These are phyloP conservation scores for Drosophila lini DNA, from an alignment of 1,140 invertebrate species.

Conservation along the genomic window DNA sequence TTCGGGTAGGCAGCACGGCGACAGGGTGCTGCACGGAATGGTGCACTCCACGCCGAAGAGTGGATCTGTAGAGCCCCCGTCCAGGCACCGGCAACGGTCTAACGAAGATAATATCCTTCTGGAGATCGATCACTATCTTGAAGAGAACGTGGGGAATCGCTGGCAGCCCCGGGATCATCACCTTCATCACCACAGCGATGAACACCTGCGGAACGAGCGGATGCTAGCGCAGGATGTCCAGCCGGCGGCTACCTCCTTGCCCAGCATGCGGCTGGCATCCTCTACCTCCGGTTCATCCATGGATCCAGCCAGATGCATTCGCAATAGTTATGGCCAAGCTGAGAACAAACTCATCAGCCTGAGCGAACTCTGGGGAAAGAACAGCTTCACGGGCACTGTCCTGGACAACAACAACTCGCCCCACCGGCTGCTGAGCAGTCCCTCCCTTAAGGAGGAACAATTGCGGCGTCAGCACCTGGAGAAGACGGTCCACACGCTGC, in stretches of 20 bases:
- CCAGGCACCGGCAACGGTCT: neutral
- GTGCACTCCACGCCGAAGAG: conserved; percentile 78
- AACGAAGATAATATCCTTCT: conserved; percentile 61
- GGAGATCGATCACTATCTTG: conserved; percentile 78
- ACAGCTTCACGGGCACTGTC: conserved; percentile 58
- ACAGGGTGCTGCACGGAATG: conserved; percentile 46
- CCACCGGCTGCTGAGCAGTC: conserved; percentile 12
- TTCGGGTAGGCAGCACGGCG: conserved; percentile 15
- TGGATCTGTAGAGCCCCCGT: conserved; percentile 32
- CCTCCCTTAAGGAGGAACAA: conserved; percentile 89
- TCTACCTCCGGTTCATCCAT: conserved; percentile 33
- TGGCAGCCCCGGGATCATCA: conserved; percentile 41
- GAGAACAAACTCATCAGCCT: conserved; percentile 84
- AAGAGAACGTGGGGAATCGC: conserved; percentile 28
- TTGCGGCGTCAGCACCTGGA: conserved; percentile 90
- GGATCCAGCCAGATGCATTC: conserved; percentile 1
- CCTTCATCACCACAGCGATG: conserved; percentile 61
- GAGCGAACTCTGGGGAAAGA: conserved; percentile 86
- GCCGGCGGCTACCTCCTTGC: conserved; percentile 50
- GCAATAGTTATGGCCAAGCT: conserved; percentile 6
- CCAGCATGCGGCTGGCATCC: conserved; percentile 54
- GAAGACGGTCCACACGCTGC: conserved; percentile 89
- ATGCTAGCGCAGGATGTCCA: conserved; percentile 24
- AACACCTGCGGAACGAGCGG: conserved; percentile 44
- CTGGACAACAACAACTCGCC: conserved; percentile 27